A percentile compares a stretch with the other conserved stretches of the same genome.
phyloP scores from a whole-genome alignment of 1,140 invertebrate species.

The Acromyrmex charruanus region DNA sequence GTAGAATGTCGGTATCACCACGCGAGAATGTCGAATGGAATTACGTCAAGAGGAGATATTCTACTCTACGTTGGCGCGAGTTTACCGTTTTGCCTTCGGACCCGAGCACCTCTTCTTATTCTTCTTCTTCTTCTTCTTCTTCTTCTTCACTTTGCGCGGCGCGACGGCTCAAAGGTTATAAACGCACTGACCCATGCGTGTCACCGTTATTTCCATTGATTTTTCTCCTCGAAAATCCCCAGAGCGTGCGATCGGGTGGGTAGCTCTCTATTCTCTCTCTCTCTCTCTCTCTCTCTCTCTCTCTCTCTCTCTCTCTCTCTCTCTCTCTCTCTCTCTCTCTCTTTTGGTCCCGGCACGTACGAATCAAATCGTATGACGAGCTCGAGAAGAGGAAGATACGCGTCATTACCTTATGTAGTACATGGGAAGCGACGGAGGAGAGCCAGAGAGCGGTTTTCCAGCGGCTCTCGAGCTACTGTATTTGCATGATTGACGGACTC shows the following conservation, averaged over 20 bases:
- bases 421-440: slow-evolving; percentile 76
- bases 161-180: slow-evolving; percentile 72
- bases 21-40: slow-evolving; percentile 76
- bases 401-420: slow-evolving; percentile 81
- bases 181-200: slow-evolving; percentile 79
- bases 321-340: background rate
- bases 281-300: background rate
- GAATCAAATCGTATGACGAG: slow-evolving; percentile 23
- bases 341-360: slow-evolving; percentile 24
- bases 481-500: slow-evolving; percentile 78
- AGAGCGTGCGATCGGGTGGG: slow-evolving; percentile 42
- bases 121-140: slow-evolving; percentile 17
- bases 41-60: slow-evolving; percentile 75
- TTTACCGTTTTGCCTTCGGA: slow-evolving; percentile 75
- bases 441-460: slow-evolving; percentile 70
- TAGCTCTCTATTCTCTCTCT: background rate
- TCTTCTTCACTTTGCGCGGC: slow-evolving; percentile 31
- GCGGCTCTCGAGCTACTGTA: slow-evolving; percentile 45
- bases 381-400: slow-evolving; percentile 48
- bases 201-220: slow-evolving; percentile 78
- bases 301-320: background rate
- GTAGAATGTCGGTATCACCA: slow-evolving; percentile 66
- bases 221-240: slow-evolving; percentile 68
- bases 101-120: slow-evolving; percentile 35
- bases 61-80: slow-evolving; percentile 64